Evolutionary conservation across 1,140 invertebrate species (phyloP).

Genomic region (Drosophila fuyamai): DNA sequence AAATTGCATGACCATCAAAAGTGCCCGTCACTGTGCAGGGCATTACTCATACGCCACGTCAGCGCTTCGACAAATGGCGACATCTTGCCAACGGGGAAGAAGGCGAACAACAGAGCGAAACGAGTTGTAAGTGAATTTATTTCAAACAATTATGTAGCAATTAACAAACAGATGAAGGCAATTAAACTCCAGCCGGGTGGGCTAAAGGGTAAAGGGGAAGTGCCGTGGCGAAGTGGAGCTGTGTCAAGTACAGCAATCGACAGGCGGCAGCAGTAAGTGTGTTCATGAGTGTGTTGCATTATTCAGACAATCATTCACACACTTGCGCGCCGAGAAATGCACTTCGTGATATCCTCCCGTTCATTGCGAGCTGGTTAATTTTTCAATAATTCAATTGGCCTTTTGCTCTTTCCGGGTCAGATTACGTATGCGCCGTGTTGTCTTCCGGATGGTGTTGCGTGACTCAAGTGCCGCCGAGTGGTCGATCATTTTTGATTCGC

Average conservation of each 20-base stretch:
- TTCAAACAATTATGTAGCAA: conserved; percentile 82
- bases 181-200: conserved; percentile 54
- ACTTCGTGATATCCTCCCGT: conserved; percentile 27
- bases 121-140: conserved; percentile 74
- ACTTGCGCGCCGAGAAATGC: conserved; percentile 39
- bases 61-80: conserved; percentile 40
- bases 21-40: conserved; percentile 28
- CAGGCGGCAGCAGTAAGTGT: conserved; percentile 31
- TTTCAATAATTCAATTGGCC: conserved; percentile 79
- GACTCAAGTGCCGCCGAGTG: conserved; percentile 40
- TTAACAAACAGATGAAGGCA: conserved; percentile 81
- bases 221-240: conserved; percentile 9
- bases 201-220: background rate
- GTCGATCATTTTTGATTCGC: conserved; percentile 61
- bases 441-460: conserved; percentile 42
- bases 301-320: conserved; percentile 72
- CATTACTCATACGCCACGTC: conserved; percentile 77
- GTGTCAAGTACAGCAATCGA: conserved; percentile 48
- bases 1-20: conserved; percentile 53
- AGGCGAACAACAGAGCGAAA: conserved; percentile 1
- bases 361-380: conserved; percentile 64
- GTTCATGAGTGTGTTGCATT: conserved; percentile 50
- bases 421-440: conserved; percentile 61
- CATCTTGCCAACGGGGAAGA: conserved; percentile 32
- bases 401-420: conserved; percentile 21